Evolutionary conservation across 2,797 vertebrate species (phyloP), one percentile per base, ranked within the genome.

Genomic region (Harpagifer antarcticus): DNA sequence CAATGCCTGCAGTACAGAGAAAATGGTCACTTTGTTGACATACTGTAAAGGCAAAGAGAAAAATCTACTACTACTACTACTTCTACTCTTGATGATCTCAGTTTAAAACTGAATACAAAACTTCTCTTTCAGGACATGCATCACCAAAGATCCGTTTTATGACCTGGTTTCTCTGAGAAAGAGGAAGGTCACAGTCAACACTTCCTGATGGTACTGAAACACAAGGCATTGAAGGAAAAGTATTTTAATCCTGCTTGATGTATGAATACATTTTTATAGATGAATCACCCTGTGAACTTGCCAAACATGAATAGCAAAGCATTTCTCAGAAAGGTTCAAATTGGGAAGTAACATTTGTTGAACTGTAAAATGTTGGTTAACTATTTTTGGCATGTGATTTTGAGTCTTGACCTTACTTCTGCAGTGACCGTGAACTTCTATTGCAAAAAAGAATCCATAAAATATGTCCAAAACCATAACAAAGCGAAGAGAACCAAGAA

Each of bases 121-220:
- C 23, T 57, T 77, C 16, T 40, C 61, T 69, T 40, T 86, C 90
- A 99, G 98, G 78, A 93, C 95, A 19, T 97, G 97, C 80, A 95
- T 99, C 87, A 96, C 96, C 61, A 96, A 96, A n/a, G 94, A 98
- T 71, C 97, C 97, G 53, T 98, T 99, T 84, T 97, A 96, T 9
- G 97, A 99, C 90, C 88, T 98, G 82, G 94, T 98, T 45, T 93
- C 95, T 13, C 86, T 93, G 13, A 93, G 97, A 20, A 98, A 96
- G 92, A 96, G 95, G 89, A 98, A 96, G 84, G 89, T 98, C 16
- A 93, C 95, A 75, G 91, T 47, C 91, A 85, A 77, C 55, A 45
- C 73, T 0, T 60, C 71, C 1, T 71, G 65, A 2, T 43, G 72
- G n/a, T 62, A 78, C 59, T 72, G 74, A 90, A 68, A 20, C 40